phyloP scores from a whole-genome alignment of 2,113 vertebrate genomes.

The Nibea albiflora region DNA sequence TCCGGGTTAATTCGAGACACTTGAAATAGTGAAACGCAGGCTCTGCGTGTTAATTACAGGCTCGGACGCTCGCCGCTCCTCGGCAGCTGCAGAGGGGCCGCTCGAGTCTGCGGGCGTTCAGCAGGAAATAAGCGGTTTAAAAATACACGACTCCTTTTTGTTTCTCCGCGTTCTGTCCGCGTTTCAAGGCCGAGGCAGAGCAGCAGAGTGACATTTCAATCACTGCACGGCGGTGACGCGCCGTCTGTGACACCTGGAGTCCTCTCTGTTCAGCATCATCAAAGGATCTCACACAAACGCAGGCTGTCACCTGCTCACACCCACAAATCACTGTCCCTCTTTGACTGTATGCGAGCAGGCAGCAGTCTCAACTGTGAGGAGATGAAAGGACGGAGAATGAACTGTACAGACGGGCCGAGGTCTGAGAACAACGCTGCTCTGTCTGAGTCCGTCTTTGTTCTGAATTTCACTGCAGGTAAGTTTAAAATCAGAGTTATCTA shows the following conservation, averaged over 20 bases:
- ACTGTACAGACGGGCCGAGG: constrained; percentile 1
- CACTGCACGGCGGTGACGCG: constrained; percentile 13
- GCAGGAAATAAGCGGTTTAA: constrained; percentile 8
- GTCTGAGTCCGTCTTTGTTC: neutral
- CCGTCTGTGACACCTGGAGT: constrained; percentile 69
- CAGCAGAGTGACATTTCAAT: constrained; percentile 36
- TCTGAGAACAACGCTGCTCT: neutral
- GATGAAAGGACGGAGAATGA: constrained; percentile 60
- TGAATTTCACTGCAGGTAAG: neutral
- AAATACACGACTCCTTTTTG: neutral
- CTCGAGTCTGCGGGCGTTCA: neutral
- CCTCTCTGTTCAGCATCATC: constrained; percentile 68
- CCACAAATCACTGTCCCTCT: constrained; percentile 42
- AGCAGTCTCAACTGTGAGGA: constrained; percentile 20
- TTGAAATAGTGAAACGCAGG: constrained; percentile 35
- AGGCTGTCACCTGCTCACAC: constrained; percentile 62
- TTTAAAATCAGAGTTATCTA: no score
- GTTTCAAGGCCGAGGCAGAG: constrained; percentile 21
- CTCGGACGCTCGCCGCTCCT: constrained; percentile 4
- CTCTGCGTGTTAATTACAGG: constrained; percentile 49
- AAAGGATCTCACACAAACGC: constrained; percentile 70
- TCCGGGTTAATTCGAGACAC: constrained; percentile 37
- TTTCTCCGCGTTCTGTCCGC: no score
- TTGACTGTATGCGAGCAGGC: constrained; percentile 39
- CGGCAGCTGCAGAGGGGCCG: neutral